Conservation (phyloP, 2,797 vertebrate genomes). For the Leuciscus waleckii region DNA sequence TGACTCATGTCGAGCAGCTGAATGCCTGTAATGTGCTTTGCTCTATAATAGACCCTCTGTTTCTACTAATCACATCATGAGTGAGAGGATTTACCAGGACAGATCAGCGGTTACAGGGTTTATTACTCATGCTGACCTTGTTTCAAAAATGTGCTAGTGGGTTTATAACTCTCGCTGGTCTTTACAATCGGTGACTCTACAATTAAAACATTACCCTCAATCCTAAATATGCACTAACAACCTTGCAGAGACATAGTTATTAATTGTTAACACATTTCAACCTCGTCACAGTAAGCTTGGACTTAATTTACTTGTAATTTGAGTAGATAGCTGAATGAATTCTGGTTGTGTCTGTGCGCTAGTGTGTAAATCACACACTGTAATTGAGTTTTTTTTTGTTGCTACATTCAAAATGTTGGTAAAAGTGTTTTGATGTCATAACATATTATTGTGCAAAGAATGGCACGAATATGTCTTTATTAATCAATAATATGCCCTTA, state of each 20-base stretch:
- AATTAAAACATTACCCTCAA: neutral
- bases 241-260: neutral
- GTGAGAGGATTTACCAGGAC: constrained; percentile 47
- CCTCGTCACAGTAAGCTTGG: neutral
- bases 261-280: neutral
- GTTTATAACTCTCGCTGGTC: neutral
- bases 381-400: no score
- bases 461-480: neutral
- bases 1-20: constrained; percentile 15
- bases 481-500: neutral
- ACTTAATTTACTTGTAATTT: neutral
- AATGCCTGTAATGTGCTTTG: constrained; percentile 24
- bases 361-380: neutral
- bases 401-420: neutral
- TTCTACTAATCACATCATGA: constrained; percentile 40
- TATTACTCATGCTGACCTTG: constrained; percentile 5
- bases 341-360: neutral
- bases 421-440: neutral
- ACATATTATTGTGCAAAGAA: neutral
- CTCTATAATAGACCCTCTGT: constrained; percentile 25
- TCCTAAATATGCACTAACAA: neutral
- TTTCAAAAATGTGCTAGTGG: neutral
- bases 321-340: neutral
- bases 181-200: neutral
- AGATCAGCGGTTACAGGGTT: constrained; percentile 15